Percentiles rank a stretch among this genome's conserved stretches.
These are phyloP conservation scores for Thrips palmi DNA, from an alignment of 1,140 invertebrate genomes.

Conservation along the genomic window DNA sequence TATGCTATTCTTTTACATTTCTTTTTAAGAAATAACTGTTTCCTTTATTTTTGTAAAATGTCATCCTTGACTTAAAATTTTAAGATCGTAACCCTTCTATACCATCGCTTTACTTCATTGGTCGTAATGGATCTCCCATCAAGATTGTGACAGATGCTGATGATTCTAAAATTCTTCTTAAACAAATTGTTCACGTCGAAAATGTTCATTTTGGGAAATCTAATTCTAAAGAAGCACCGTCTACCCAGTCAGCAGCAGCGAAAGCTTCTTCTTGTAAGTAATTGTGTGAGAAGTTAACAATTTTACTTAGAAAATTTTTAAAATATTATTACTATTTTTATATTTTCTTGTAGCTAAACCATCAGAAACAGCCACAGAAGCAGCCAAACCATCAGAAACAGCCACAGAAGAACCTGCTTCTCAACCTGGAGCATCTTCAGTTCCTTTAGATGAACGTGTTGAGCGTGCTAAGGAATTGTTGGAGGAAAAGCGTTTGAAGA, in stretches of 20 bases:
- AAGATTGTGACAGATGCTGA: constrained; percentile 48
- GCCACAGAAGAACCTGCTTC: too few species aligned
- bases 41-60: too few species aligned
- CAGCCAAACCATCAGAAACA: too few species aligned
- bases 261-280: background rate
- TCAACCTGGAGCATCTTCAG: background rate
- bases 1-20: constrained; percentile 10
- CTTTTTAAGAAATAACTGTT: constrained; percentile 50
- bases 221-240: background rate
- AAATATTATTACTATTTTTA: too few species aligned
- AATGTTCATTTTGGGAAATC: background rate
- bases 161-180: constrained; percentile 12
- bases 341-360: too few species aligned
- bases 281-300: background rate
- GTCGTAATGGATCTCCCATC: constrained; percentile 49
- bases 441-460: background rate
- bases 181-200: constrained; percentile 1
- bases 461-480: constrained; percentile 22
- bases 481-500: constrained; percentile 34
- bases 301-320: background rate
- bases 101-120: constrained; percentile 75
- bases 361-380: too few species aligned
- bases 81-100: too few species aligned
- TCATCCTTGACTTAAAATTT: too few species aligned
- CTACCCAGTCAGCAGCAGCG: background rate